Conservation (phyloP, 2,797 vertebrate species). For the Margarornis squamiger region DNA sequence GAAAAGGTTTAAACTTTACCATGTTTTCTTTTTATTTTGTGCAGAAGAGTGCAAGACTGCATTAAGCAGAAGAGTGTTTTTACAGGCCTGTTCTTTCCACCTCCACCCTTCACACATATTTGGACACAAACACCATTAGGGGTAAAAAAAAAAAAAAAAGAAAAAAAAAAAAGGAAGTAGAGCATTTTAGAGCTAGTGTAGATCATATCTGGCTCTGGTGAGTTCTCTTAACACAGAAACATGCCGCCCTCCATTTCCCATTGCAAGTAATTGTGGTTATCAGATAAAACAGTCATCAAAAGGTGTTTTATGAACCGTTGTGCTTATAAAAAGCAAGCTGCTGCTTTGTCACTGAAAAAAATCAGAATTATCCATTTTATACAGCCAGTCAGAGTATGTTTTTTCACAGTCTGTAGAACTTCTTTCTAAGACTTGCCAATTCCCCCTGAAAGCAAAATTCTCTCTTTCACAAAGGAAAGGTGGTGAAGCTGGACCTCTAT, state of each 20-base stretch:
- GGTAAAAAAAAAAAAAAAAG: too few relatives aligned
- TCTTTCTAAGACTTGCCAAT: background rate
- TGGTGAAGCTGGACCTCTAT: background rate
- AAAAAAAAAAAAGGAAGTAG: background rate
- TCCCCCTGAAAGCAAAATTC: background rate
- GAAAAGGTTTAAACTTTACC: background rate
- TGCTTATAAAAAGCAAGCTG: background rate
- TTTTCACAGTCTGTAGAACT: background rate
- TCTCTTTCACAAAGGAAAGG: background rate
- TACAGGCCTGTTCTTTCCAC: fast-evolving
- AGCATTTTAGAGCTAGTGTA: background rate
- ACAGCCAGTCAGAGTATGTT: background rate
- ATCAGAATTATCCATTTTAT: background rate
- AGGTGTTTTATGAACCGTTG: background rate
- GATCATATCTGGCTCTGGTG: background rate
- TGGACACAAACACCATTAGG: background rate
- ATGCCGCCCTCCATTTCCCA: background rate
- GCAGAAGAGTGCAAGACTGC: background rate
- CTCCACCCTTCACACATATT: background rate
- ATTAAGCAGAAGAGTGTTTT: background rate
- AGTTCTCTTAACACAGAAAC: background rate
- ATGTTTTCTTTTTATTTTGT: background rate
- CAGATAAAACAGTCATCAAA: background rate
- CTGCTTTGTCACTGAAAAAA: background rate
- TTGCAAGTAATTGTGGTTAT: background rate